A percentile compares a stretch with the other conserved stretches of the same genome.
Conservation (phyloP, 2,113 vertebrate species). For the Psilopogon haemacephalus region DNA sequence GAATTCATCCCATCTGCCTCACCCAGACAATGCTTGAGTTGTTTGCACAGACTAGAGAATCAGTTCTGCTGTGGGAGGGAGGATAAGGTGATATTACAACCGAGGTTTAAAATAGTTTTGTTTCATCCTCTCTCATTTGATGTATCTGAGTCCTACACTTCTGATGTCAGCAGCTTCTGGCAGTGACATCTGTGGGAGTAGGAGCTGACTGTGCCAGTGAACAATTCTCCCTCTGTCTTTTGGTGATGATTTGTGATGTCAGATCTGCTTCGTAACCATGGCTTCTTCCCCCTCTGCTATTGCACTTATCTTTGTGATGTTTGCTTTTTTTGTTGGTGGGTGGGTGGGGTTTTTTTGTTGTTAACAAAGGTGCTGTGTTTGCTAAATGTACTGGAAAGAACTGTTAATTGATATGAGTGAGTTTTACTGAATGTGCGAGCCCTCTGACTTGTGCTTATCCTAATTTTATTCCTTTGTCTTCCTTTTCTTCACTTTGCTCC, state of each 20-base stretch:
- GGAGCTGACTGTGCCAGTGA: background rate
- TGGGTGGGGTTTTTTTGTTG: background rate
- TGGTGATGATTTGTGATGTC: background rate
- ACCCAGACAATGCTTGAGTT: background rate
- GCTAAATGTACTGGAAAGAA: background rate
- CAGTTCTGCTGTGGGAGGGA: background rate
- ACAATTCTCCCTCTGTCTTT: background rate
- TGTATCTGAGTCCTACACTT: background rate
- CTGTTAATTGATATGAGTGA: background rate
- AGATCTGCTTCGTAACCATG: constrained; percentile 10
- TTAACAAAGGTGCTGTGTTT: background rate
- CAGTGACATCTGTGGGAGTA: constrained; percentile 14
- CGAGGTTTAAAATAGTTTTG: background rate
- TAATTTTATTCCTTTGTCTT: constrained; percentile 70
- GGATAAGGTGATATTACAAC: background rate
- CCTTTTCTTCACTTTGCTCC: constrained; percentile 62
- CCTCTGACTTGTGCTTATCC: constrained; percentile 45
- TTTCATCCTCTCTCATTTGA: background rate
- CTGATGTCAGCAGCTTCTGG: background rate
- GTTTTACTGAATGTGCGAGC: constrained; percentile 38
- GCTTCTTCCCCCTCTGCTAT: background rate
- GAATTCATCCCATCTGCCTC: background rate
- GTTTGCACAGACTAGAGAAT: background rate
- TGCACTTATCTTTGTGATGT: background rate
- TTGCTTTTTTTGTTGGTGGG: background rate